Conservation (phyloP, 2,888 invertebrate species). For the Paralinhomoeus sp. region DNA sequence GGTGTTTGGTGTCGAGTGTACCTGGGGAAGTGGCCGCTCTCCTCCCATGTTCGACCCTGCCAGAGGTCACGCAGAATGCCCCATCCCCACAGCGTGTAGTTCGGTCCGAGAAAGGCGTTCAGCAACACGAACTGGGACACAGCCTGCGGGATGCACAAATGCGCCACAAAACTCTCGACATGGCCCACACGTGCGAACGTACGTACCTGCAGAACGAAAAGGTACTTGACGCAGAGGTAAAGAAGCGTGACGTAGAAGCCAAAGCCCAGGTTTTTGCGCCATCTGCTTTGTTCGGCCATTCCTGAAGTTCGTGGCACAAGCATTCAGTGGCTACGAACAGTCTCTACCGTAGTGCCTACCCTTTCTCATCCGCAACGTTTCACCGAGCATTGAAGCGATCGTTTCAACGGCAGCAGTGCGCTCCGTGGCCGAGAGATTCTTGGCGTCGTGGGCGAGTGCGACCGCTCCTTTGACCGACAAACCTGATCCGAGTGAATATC, state of each 20-base stretch:
- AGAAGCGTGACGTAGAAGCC: slow-evolving; percentile 23
- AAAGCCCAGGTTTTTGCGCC: background rate
- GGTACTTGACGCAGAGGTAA: slow-evolving; percentile 19
- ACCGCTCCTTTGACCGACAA: slow-evolving; percentile 3
- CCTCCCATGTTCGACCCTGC: slow-evolving; percentile 15
- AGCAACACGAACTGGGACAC: slow-evolving; percentile 22
- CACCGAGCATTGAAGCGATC: too few relatives aligned
- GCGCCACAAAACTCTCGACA: too few relatives aligned
- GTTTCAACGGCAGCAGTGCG: too few relatives aligned
- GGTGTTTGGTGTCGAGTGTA: background rate
- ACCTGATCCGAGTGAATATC: too few relatives aligned
- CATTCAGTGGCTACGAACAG: too few relatives aligned
- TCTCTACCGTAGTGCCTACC: too few relatives aligned
- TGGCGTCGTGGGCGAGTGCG: background rate
- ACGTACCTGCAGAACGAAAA: background rate
- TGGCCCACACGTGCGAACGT: too few relatives aligned
- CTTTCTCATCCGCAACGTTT: too few relatives aligned
- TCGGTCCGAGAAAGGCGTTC: slow-evolving; percentile 17
- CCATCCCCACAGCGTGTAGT: slow-evolving; percentile 5
- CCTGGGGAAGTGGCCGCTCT: slow-evolving; percentile 22
- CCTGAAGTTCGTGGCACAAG: too few relatives aligned
- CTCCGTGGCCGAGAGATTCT: background rate
- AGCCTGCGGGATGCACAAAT: slow-evolving; percentile 22
- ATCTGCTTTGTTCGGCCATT: too few relatives aligned
- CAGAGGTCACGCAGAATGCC: slow-evolving; percentile 3